Evolutionary conservation across 2,888 invertebrate species (phyloP).

Genomic region (Tipula confusa): DNA sequence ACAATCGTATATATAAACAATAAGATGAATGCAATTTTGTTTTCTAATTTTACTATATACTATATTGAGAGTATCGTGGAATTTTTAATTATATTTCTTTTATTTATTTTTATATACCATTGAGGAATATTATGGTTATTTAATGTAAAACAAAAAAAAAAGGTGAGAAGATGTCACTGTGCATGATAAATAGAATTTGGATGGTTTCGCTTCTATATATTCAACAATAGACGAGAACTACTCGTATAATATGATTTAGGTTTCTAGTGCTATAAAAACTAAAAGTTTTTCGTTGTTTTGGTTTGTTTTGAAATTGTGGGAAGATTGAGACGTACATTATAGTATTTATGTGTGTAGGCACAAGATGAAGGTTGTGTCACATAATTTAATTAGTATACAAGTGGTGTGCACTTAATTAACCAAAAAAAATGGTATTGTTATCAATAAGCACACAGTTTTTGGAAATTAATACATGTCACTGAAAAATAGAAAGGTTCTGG

Average conservation of each 20-base stretch:
- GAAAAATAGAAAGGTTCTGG: no score
- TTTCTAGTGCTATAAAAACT: background rate
- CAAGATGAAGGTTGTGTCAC: background rate
- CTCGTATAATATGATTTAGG: background rate
- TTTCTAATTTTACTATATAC: background rate
- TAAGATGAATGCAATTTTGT: background rate
- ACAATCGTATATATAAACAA: background rate
- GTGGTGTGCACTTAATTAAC: background rate
- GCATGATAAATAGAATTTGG: background rate
- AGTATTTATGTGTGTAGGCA: background rate
- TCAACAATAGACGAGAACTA: no score
- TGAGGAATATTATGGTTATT: background rate
- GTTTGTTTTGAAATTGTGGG: background rate
- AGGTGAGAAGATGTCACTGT: constrained; percentile 20
- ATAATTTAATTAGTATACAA: background rate
- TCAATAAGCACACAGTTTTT: background rate
- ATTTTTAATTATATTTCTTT: background rate
- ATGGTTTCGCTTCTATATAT: background rate
- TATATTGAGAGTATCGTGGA: background rate
- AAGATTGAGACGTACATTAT: background rate
- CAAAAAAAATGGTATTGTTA: background rate
- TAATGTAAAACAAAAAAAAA: background rate
- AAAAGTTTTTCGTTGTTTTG: background rate
- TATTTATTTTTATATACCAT: background rate
- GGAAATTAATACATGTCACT: background rate